These are phyloP conservation scores for Amorpha juglandis DNA, from an alignment of 2,888 invertebrate genomes.

Conservation along the genomic window DNA sequence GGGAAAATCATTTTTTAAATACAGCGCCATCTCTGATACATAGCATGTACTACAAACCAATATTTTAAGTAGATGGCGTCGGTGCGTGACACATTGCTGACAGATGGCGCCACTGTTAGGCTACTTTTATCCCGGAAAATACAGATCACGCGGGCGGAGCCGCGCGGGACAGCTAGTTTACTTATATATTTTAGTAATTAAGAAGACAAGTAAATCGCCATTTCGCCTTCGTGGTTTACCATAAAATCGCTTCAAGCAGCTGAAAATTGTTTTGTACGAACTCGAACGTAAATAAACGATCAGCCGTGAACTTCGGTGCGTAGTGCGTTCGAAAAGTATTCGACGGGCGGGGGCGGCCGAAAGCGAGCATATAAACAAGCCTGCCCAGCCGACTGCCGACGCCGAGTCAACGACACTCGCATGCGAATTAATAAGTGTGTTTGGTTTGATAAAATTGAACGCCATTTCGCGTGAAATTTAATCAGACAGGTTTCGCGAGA, in stretches of 20 bases:
- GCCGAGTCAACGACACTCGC: conserved; percentile 30
- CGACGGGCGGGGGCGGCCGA: conserved; percentile 40
- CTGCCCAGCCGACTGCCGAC: not conserved
- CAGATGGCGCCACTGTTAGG: no score
- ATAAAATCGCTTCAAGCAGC: not conserved
- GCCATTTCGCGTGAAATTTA: conserved; percentile 27
- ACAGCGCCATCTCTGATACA: no score
- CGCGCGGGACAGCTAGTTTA: no score
- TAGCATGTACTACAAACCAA: no score
- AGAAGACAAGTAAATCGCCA: not conserved
- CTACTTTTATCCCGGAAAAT: no score
- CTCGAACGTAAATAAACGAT: conserved; percentile 45
- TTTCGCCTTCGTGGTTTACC: not conserved
- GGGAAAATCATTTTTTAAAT: no score
- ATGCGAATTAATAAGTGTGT: conserved; percentile 20
- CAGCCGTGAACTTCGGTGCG: conserved; percentile 59
- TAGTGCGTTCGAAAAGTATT: conserved; percentile 33
- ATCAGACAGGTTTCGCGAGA: conserved; percentile 19
- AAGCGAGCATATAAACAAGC: conserved; percentile 26
- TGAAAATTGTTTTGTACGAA: conserved; percentile 11
- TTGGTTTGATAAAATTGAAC: conserved; percentile 25
- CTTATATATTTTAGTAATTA: no score
- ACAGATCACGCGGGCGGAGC: no score
- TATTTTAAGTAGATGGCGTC: no score
- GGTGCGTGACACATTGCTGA: no score